These are phyloP conservation scores for Drosophila seclusa DNA, from an alignment of 2,888 invertebrate genomes.

Conservation along the genomic window DNA sequence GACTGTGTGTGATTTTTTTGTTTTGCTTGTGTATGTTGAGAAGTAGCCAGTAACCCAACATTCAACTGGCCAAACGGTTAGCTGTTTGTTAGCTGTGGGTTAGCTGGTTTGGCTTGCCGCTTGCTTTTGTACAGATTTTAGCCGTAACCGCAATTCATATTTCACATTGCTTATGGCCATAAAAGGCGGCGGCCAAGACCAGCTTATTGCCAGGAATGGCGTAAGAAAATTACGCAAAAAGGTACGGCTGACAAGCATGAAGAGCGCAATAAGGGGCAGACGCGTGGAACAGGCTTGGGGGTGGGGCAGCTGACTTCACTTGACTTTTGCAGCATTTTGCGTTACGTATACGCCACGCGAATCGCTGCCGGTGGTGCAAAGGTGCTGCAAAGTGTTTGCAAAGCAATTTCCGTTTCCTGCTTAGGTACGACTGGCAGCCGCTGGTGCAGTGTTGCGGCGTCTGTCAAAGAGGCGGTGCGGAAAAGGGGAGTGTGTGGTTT, in stretches of 20 bases:
- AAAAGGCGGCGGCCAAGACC: slow-evolving; percentile 42
- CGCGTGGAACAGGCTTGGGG: not conserved
- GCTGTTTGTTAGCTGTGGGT: slow-evolving; percentile 24
- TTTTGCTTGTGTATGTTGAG: slow-evolving; percentile 20
- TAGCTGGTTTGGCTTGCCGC: slow-evolving; percentile 29
- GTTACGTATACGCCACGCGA: slow-evolving; percentile 55
- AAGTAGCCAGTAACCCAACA: slow-evolving; percentile 45
- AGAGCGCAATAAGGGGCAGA: not conserved
- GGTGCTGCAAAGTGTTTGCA: slow-evolving; percentile 76
- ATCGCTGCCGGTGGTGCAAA: slow-evolving; percentile 31
- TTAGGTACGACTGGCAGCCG: slow-evolving; percentile 73
- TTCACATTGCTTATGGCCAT: slow-evolving; percentile 72
- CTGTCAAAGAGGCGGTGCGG: not conserved
- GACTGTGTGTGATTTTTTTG: slow-evolving; percentile 3
- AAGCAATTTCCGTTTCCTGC: slow-evolving; percentile 81
- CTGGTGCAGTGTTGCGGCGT: slow-evolving; percentile 22
- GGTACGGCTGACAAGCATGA: slow-evolving; percentile 25
- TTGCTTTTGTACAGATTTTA: slow-evolving; percentile 54
- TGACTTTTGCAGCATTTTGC: slow-evolving; percentile 59
- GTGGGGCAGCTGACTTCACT: slow-evolving; percentile 54
- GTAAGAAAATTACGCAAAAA: slow-evolving; percentile 66
- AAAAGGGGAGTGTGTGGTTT: not conserved
- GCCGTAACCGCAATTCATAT: slow-evolving; percentile 78
- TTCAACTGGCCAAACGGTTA: slow-evolving; percentile 26
- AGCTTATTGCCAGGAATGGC: slow-evolving; percentile 58